These are phyloP conservation scores for Paedocypris sp. DNA, from an alignment of 2,113 vertebrate genomes.

Conservation along the genomic window DNA sequence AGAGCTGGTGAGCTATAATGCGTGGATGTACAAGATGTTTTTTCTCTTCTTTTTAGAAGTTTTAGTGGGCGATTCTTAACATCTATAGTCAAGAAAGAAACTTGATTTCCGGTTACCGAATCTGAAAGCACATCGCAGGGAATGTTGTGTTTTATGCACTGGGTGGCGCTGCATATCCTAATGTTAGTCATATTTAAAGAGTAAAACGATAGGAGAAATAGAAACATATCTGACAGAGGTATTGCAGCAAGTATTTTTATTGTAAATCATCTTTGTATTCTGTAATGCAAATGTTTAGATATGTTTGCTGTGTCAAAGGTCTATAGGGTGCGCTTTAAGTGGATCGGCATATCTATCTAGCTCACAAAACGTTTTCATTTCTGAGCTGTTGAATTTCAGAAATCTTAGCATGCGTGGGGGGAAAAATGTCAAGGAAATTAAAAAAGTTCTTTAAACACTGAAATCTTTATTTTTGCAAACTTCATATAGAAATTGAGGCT, in stretches of 20 bases:
- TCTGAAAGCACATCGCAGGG: constrained; percentile 27
- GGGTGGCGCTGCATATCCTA: constrained; percentile 11
- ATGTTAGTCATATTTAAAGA: constrained; percentile 37
- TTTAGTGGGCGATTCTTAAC: constrained; percentile 5
- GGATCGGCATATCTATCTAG: constrained; percentile 28
- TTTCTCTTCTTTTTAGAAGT: not conserved
- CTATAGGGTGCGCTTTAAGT: constrained; percentile 46
- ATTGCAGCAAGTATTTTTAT: constrained; percentile 40
- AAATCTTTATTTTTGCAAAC: not conserved
- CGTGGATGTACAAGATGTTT: not conserved
- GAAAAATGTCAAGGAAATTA: too few species aligned
- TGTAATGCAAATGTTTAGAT: constrained; percentile 48
- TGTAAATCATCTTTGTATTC: constrained; percentile 46
- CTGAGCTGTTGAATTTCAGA: constrained; percentile 12
- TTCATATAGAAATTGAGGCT: not conserved
- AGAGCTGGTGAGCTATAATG: constrained; percentile 7
- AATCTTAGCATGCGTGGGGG: constrained; percentile 21
- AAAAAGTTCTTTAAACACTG: too few species aligned
- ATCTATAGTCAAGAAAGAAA: constrained; percentile 16
- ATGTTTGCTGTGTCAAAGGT: constrained; percentile 44
- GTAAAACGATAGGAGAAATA: constrained; percentile 38
- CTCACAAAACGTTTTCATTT: constrained; percentile 17
- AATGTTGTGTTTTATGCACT: constrained; percentile 28
- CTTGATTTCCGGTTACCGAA: constrained; percentile 1
- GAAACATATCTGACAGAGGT: constrained; percentile 26